These are phyloP conservation scores for Agelas oroides DNA, from an alignment of 37 sponge, comb jelly and placozoan genomes.

Conservation along the genomic window DNA sequence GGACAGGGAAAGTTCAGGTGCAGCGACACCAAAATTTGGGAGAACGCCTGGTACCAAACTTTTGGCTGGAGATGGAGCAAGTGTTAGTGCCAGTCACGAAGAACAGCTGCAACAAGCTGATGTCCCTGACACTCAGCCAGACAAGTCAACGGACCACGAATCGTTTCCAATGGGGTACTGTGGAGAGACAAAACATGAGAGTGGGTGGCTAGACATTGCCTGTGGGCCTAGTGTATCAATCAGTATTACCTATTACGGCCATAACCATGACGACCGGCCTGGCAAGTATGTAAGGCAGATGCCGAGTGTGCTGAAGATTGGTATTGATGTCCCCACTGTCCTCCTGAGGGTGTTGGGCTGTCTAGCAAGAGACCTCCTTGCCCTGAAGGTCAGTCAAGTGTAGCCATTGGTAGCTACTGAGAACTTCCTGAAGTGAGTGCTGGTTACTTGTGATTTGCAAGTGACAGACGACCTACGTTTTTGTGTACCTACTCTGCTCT, in stretches of 20 bases:
- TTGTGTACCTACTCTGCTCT: too few species aligned
- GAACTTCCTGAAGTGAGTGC: too few species aligned
- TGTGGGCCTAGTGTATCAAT: slow-evolving; percentile 64
- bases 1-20: background rate
- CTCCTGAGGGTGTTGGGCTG: slow-evolving; percentile 71
- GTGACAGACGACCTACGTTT: too few species aligned
- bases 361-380: slow-evolving; percentile 61
- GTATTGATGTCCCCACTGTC: slow-evolving; percentile 46
- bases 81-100: too few species aligned
- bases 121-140: background rate
- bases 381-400: slow-evolving; percentile 51
- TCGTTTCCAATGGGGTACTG: slow-evolving; percentile 69
- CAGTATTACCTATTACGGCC: slow-evolving; percentile 39
- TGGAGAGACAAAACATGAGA: slow-evolving; percentile 44
- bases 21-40: background rate
- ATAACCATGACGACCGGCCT: slow-evolving; percentile 21
- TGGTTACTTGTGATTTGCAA: too few species aligned
- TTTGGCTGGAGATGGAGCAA: background rate
- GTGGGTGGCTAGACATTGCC: slow-evolving; percentile 84
- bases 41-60: background rate
- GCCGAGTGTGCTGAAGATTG: slow-evolving; percentile 50
- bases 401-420: background rate
- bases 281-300: slow-evolving; percentile 3
- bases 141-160: slow-evolving; percentile 11
- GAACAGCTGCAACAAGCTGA: too few species aligned